Evolutionary conservation across 2,888 invertebrate genomes (phyloP).

Genomic region (Brachypalpus laphriformis): DNA sequence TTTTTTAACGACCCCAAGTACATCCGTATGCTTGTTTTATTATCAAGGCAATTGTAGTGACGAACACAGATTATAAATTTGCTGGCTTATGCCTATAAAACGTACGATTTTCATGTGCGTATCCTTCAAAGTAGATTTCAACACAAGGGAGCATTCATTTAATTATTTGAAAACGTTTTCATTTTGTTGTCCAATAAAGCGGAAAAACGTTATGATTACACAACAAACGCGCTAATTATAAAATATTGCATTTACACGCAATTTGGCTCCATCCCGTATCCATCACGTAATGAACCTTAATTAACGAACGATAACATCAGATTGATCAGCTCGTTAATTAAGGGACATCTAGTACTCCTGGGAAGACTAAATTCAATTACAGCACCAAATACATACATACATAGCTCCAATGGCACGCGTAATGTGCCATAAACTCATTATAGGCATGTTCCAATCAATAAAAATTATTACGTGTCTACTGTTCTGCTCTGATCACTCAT

Average conservation of each 20-base stretch:
- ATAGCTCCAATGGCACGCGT: not conserved
- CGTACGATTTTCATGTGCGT: not conserved
- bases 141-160: not conserved
- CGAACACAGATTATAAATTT: not conserved
- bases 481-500: not conserved
- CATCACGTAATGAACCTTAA: constrained; percentile 21
- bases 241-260: constrained; percentile 31
- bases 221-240: constrained; percentile 1
- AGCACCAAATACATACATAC: not conserved
- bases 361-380: constrained; percentile 33
- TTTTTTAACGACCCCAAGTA: not conserved
- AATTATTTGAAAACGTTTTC: constrained; percentile 11
- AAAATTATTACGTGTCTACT: constrained; percentile 9
- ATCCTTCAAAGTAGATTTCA: not conserved
- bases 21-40: not conserved
- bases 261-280: not conserved
- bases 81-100: not conserved
- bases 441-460: constrained; percentile 20
- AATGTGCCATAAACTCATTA: not conserved
- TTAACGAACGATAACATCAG: constrained; percentile 32
- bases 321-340: constrained; percentile 52
- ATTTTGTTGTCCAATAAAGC: constrained; percentile 11
- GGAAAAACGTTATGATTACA: constrained; percentile 22
- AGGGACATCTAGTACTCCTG: constrained; percentile 13
- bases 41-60: not conserved